Base-by-base conservation (phyloP, 1,140 invertebrate species). In the Anastrepha obliqua region DNA sequence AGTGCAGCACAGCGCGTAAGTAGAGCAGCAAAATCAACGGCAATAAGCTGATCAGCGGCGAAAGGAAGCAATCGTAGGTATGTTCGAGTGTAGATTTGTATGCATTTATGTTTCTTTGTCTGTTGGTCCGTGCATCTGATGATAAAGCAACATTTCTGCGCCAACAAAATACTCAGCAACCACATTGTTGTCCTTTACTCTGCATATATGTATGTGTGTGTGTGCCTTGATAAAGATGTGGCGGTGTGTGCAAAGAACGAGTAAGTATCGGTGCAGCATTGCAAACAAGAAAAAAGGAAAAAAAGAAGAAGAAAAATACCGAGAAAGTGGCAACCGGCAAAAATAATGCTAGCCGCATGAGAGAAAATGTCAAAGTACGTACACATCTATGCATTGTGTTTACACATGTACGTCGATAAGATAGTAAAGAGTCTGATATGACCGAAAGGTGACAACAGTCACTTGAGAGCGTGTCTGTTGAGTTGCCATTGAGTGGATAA, bases 371-470 rank as follows among this genome's bases (percentile, higher is more conserved):
- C 60, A 15, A 15, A 62, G 13, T n/a, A 62, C 5, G 17, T 58
- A 29, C 8, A 58, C 44, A 81, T 81, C 7, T 51, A 51, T n/a
- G 4, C 9, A 17, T 4, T n/a, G n/a, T 17, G 2, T 13, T 17
- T 62, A 62, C 60, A 62, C 20, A 55, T 1, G 15, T 55, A 51
- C 13, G 15, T 81, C 20, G 42, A 29, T 55, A n/a, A 51, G 51
- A n/a, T 55, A 42, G 47, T 55, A 44, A 74, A 74, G 70, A 55
- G 42, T 81, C 74, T 81, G 47, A 8, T 55, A 55, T 55, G 29
- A 55, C 55, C 44, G 44, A n/a, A 81, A 81, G 74, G 74, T 81
- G 74, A 81, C 47, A 81, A 81, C 74, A 81, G 47, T 29, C 47
- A 81, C 74, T 81, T 58, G 74, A 81, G 47, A 47, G 74, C 74